phyloP scores from a whole-genome alignment of 2,113 vertebrate genomes.

The Hoplias malabaricus region DNA sequence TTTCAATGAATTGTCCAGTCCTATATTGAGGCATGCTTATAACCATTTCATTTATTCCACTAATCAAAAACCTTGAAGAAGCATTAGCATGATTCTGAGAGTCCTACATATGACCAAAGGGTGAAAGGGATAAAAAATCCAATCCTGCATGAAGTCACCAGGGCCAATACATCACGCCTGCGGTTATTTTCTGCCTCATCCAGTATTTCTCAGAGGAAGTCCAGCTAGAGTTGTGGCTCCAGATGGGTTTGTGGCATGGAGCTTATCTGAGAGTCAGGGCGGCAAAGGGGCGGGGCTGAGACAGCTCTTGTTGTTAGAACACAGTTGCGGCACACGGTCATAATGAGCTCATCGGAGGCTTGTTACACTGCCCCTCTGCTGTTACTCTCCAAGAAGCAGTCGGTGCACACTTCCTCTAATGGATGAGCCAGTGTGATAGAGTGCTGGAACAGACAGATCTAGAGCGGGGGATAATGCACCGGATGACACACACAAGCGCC shows the following conservation, averaged over 20 bases:
- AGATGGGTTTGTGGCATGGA: neutral
- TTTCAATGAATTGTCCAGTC: neutral
- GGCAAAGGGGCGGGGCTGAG: constrained; percentile 11
- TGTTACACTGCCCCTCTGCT: constrained; percentile 39
- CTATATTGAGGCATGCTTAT: too few species aligned
- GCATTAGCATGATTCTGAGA: neutral
- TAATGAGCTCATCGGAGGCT: constrained; percentile 61
- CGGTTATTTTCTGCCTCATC: neutral
- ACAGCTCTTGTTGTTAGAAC: constrained; percentile 41
- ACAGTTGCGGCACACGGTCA: constrained; percentile 13
- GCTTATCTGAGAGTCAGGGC: constrained; percentile 15
- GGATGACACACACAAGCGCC: constrained; percentile 10
- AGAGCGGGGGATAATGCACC: constrained; percentile 8
- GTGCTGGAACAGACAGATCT: constrained; percentile 21
- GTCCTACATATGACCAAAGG: neutral
- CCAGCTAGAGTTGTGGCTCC: constrained; percentile 16
- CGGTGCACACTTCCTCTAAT: constrained; percentile 34
- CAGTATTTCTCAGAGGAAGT: constrained; percentile 3
- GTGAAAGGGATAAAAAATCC: neutral
- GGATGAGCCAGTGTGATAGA: constrained; percentile 18
- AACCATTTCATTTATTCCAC: neutral
- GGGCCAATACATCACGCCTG: neutral
- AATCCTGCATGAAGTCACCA: neutral
- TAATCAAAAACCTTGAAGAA: neutral
- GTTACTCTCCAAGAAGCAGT: constrained; percentile 28